phyloP scores from a whole-genome alignment of 2,888 invertebrate genomes.

The Pyralis farinalis region DNA sequence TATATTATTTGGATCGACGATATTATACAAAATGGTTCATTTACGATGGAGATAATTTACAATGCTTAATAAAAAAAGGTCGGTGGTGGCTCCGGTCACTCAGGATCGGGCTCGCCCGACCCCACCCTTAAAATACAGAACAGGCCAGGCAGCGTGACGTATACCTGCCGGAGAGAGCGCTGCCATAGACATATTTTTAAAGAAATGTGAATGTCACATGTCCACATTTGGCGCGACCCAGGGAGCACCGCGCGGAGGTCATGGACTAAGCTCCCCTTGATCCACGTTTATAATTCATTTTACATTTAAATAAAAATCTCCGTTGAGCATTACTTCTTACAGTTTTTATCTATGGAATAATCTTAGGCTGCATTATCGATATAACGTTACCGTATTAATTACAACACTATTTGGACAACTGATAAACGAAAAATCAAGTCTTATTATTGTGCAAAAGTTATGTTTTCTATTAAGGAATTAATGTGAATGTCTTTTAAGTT shows the following conservation, averaged over 20 bases:
- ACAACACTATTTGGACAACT: conserved; percentile 2
- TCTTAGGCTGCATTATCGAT: conserved; percentile 1
- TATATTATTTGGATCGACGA: conserved; percentile 17
- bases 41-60: conserved; percentile 10
- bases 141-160: background rate
- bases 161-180: background rate
- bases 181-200: conserved; percentile 30
- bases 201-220: conserved; percentile 55
- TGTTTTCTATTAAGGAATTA: no score
- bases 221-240: conserved; percentile 78
- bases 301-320: conserved; percentile 9
- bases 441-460: conserved; percentile 6
- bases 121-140: background rate
- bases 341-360: conserved; percentile 1
- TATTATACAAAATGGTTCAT: conserved; percentile 12
- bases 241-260: conserved; percentile 79
- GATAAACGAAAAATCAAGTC: background rate
- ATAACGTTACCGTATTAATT: background rate
- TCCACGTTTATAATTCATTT: conserved; percentile 25
- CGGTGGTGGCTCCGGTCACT: background rate
- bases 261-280: conserved; percentile 76
- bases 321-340: conserved; percentile 7
- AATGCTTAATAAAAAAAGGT: conserved; percentile 6
- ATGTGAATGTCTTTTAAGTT: no score
- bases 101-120: background rate